Conservation (phyloP, 1,140 invertebrate genomes). For the Zeugodacus cucurbitae region DNA sequence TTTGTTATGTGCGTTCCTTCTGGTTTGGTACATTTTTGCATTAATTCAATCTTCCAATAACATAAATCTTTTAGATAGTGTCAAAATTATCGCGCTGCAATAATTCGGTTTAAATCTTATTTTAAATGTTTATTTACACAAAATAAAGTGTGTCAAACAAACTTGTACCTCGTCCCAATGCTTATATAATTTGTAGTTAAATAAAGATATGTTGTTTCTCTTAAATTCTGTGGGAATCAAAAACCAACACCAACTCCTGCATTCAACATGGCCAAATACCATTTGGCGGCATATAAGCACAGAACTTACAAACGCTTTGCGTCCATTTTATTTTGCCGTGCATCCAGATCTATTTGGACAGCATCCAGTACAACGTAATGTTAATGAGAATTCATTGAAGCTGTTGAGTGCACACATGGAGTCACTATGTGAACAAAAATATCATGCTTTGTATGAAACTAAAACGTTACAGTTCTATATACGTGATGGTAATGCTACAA, state of each 20-base stretch:
- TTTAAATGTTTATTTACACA: not conserved
- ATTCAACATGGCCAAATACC: not conserved
- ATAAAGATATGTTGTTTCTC: not conserved
- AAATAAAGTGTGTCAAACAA: not conserved
- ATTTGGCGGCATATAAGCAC: conserved; percentile 59
- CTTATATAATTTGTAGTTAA: not conserved
- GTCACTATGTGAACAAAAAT: conserved; percentile 57
- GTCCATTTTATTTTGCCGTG: conserved; percentile 94
- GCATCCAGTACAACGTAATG: conserved; percentile 86
- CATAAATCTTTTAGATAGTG: not conserved
- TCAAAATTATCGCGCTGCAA: not conserved
- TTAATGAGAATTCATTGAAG: conserved; percentile 93
- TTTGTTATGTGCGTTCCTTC: not conserved
- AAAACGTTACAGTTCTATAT: conserved; percentile 78
- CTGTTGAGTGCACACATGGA: conserved; percentile 86
- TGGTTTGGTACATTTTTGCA: not conserved
- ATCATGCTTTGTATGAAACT: conserved; percentile 68
- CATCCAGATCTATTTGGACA: conserved; percentile 95
- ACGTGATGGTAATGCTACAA: conserved; percentile 70
- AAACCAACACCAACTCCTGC: not conserved
- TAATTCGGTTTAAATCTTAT: not conserved
- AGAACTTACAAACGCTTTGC: conserved; percentile 87
- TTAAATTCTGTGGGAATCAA: not conserved
- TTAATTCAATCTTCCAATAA: not conserved
- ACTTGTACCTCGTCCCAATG: not conserved